phyloP scores from a whole-genome alignment of 2,888 invertebrate species.

The Dendrolimus pini region DNA sequence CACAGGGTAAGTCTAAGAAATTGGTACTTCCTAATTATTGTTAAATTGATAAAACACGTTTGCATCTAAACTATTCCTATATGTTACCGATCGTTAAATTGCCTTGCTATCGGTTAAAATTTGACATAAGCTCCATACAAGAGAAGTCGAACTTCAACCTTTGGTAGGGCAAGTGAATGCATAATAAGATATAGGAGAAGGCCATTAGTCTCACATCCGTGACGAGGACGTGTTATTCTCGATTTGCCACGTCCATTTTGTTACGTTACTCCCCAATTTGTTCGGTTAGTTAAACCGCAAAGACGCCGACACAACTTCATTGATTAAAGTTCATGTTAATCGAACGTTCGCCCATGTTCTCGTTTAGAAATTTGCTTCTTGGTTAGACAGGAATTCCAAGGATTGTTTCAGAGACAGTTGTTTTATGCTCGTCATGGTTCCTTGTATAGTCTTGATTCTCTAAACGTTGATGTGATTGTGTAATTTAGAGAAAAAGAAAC shows the following conservation, averaged over 20 bases:
- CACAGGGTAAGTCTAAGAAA: no score
- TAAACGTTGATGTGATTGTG: no score
- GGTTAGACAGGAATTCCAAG: conserved; percentile 7
- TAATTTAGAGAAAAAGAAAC: no score
- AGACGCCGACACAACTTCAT: conserved; percentile 73
- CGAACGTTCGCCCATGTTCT: conserved; percentile 37
- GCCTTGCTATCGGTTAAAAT: no score
- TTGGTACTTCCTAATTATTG: no score
- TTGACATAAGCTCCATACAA: no score
- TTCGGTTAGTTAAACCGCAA: conserved; percentile 72
- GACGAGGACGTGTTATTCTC: conserved; percentile 8
- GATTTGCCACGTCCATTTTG: conserved; percentile 34
- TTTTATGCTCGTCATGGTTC: conserved; percentile 1
- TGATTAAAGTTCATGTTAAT: conserved; percentile 69
- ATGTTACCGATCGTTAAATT: no score
- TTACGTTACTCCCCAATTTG: conserved; percentile 23
- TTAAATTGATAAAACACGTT: no score
- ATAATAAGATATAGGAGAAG: not conserved
- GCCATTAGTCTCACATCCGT: not conserved
- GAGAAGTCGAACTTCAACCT: no score
- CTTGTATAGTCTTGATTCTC: not conserved
- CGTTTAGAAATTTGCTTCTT: conserved; percentile 29
- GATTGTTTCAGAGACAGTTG: conserved; percentile 2
- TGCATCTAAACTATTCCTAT: no score
- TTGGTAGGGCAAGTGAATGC: no score